phyloP scores from a whole-genome alignment of 2,113 vertebrate species.

The Lepisosteus osseus region DNA sequence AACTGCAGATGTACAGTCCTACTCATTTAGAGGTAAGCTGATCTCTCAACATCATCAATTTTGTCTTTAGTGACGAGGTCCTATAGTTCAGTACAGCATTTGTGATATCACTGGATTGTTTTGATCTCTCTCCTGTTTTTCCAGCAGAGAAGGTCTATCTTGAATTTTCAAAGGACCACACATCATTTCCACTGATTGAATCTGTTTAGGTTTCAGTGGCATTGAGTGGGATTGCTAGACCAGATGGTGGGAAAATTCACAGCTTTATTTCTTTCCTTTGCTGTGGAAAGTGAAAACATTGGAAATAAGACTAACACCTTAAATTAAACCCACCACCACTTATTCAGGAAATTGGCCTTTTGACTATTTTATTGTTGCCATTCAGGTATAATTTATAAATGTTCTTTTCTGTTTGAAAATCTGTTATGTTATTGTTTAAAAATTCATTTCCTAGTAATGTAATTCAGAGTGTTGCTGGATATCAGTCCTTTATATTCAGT shows the following conservation, averaged over 20 bases:
- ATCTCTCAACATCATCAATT: too few species aligned
- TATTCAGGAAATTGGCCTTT: background rate
- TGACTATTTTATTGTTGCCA: background rate
- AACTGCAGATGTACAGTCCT: too few species aligned
- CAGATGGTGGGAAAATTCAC: conserved; percentile 15
- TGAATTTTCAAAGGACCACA: background rate
- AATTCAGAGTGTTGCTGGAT: too few species aligned
- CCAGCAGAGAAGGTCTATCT: background rate
- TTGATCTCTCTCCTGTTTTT: background rate
- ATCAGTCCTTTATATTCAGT: too few species aligned
- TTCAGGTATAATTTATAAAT: too few species aligned
- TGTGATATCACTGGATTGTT: background rate
- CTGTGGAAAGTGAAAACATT: background rate
- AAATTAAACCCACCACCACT: background rate
- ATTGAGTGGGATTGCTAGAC: background rate
- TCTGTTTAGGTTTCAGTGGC: background rate
- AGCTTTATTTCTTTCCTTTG: background rate
- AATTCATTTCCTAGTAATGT: too few species aligned
- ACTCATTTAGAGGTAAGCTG: too few species aligned
- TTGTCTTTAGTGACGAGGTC: background rate
- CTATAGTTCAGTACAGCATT: background rate
- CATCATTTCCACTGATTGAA: background rate
- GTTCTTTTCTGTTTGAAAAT: too few species aligned
- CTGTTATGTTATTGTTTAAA: too few species aligned
- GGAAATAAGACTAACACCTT: background rate